Evolutionary conservation across 2,888 invertebrate species (phyloP).

Genomic region (Spisula subtruncata): DNA sequence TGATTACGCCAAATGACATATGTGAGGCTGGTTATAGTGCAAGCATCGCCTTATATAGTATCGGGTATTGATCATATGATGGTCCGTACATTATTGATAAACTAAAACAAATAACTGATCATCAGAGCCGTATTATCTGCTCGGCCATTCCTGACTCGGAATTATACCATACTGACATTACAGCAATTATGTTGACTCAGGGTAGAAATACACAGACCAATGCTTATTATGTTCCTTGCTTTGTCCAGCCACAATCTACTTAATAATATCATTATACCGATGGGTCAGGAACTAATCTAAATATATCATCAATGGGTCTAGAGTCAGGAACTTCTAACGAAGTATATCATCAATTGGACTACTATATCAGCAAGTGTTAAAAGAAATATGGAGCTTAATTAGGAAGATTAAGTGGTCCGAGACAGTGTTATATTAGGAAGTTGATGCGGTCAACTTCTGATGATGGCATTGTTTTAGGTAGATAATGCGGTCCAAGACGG

Average conservation of each 20-base stretch:
- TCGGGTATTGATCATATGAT: constrained; percentile 13
- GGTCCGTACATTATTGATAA: constrained; percentile 11
- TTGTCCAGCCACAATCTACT: background rate
- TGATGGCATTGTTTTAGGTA: no score
- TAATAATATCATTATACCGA: background rate
- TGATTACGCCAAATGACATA: no score
- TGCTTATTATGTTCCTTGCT: background rate
- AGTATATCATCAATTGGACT: background rate
- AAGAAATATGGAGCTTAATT: background rate
- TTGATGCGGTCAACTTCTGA: no score
- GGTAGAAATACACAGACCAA: background rate
- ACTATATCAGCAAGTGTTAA: background rate
- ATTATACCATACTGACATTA: background rate
- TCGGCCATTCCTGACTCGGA: background rate
- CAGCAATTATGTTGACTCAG: background rate
- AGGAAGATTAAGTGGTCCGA: background rate
- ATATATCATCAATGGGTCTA: no score
- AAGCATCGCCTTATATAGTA: background rate
- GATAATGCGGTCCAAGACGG: no score
- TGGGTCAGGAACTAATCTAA: background rate
- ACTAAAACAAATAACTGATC: background rate
- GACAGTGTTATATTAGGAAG: no score
- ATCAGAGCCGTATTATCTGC: background rate
- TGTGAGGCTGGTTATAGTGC: no score
- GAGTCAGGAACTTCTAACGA: no score